A percentile compares a stretch with the other conserved stretches of the same genome.
Conservation (phyloP, 2,797 vertebrate species). For the Myotis findleyi region DNA sequence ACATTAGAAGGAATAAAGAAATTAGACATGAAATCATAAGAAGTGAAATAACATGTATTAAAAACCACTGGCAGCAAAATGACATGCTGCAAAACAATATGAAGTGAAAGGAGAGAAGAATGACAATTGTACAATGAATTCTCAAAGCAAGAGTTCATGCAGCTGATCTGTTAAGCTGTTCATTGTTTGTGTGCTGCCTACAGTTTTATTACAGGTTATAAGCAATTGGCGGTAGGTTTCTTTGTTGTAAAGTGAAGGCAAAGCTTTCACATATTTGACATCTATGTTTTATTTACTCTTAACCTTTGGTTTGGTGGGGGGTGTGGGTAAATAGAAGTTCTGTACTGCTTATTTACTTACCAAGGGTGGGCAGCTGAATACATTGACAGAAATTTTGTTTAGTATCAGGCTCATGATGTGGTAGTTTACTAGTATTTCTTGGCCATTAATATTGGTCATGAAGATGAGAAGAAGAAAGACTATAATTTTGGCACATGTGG, state of each 20-base stretch:
- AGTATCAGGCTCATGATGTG: background rate
- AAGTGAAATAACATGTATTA: background rate
- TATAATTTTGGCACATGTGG: background rate
- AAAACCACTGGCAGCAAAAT: background rate
- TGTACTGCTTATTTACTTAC: background rate
- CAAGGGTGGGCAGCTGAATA: background rate
- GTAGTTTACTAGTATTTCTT: background rate
- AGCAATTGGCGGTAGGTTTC: background rate
- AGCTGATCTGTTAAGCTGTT: background rate
- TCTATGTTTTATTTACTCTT: background rate
- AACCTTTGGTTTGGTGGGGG: background rate
- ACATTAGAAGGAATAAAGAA: background rate
- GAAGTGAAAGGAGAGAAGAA: background rate
- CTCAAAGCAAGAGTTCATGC: background rate
- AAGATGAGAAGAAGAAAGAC: conserved; percentile 7
- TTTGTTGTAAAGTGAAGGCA: background rate
- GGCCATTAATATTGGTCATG: background rate
- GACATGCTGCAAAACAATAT: background rate
- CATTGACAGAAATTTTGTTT: background rate
- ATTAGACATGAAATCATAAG: background rate
- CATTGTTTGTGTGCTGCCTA: background rate
- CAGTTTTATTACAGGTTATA: background rate
- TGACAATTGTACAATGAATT: background rate
- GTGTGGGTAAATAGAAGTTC: background rate
- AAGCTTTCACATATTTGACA: background rate